Evolutionary conservation across 1,140 invertebrate genomes (phyloP).

Genomic region (Pogonomyrmex californicus): DNA sequence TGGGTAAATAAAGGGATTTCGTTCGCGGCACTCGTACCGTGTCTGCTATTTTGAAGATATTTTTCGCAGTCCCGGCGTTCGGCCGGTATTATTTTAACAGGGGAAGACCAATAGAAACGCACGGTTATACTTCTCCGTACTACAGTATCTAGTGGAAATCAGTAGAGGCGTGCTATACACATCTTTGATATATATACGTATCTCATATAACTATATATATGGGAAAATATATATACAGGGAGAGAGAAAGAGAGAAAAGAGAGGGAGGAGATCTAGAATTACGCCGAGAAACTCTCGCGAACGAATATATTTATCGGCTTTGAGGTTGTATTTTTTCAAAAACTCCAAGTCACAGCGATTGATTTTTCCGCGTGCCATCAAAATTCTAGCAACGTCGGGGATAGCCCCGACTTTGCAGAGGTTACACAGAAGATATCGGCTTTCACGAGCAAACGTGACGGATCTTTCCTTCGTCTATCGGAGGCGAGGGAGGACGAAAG

Average conservation of each 20-base stretch:
- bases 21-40: constrained; percentile 28
- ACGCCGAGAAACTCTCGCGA: neutral
- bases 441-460: constrained; percentile 76
- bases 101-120: constrained; percentile 17
- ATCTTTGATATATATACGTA: neutral
- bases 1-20: constrained; percentile 64
- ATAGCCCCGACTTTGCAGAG: constrained; percentile 72
- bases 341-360: constrained; percentile 64
- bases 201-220: neutral
- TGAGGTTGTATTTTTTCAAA: constrained; percentile 20
- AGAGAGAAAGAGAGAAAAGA: neutral
- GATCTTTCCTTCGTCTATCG: constrained; percentile 73
- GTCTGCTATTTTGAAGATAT: constrained; percentile 59
- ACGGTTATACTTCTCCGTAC: neutral
- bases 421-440: constrained; percentile 76
- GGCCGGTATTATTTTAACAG: constrained; percentile 56
- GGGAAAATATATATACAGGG: neutral
- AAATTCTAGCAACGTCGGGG: constrained; percentile 72
- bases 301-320: constrained; percentile 40
- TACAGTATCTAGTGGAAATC: constrained; percentile 22
- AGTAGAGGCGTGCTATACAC: neutral
- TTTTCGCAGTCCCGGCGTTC: constrained; percentile 44
- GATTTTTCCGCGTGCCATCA: constrained; percentile 69
- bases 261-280: neutral
- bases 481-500: constrained; percentile 64